A percentile compares a stretch with the other conserved stretches of the same genome.
Evolutionary conservation across 2,888 invertebrate species (phyloP).

Genomic region (Eretmocerus hayati): DNA sequence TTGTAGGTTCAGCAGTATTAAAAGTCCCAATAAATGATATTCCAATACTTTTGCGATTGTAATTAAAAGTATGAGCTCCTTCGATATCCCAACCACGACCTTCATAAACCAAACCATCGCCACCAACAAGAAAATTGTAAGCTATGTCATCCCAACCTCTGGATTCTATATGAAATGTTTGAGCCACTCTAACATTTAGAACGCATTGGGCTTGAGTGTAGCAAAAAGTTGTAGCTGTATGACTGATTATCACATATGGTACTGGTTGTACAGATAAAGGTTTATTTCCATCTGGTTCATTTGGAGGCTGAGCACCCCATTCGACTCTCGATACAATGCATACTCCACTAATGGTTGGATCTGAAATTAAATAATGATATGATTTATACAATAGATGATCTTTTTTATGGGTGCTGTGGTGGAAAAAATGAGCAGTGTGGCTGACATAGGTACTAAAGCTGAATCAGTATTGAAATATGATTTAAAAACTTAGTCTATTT

Average conservation of each 20-base stretch:
- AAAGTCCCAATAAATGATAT: constrained; percentile 71
- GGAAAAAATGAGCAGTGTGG: neutral
- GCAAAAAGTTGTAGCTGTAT: constrained; percentile 36
- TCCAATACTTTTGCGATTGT: constrained; percentile 61
- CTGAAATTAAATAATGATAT: constrained; percentile 19
- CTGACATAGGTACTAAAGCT: too few species aligned
- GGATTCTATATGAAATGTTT: constrained; percentile 57
- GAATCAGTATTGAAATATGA: too few species aligned
- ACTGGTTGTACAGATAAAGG: constrained; percentile 1
- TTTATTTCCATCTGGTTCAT: neutral
- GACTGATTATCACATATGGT: constrained; percentile 38
- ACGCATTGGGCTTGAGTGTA: constrained; percentile 37
- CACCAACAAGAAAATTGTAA: constrained; percentile 74
- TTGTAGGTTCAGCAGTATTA: constrained; percentile 42
- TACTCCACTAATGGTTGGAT: constrained; percentile 20
- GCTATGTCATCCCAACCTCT: constrained; percentile 61
- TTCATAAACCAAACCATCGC: constrained; percentile 67
- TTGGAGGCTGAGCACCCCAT: constrained; percentile 63
- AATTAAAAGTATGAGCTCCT: constrained; percentile 65
- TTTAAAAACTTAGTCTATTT: too few species aligned
- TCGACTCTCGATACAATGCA: constrained; percentile 54
- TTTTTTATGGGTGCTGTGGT: too few species aligned
- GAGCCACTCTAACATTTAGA: constrained; percentile 30
- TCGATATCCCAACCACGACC: constrained; percentile 68
- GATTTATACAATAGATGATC: neutral